Percentiles rank a stretch among this genome's conserved stretches.
Conservation (phyloP, 2,888 invertebrate genomes). For the Reticulitermes lucifugus region DNA sequence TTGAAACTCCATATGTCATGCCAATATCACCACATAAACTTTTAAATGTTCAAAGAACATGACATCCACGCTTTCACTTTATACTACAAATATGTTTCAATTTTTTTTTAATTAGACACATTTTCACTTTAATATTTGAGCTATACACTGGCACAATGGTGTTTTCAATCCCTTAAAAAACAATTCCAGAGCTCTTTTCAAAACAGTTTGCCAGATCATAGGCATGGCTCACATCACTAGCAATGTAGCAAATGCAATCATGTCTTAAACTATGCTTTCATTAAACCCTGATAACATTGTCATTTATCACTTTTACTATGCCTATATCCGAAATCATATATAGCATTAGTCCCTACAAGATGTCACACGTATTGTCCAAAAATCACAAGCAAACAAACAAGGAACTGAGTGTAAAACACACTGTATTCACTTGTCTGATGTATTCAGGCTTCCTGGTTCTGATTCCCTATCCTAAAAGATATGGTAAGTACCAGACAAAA, state of each 20-base stretch:
- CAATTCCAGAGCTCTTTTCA: background rate
- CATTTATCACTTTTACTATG: background rate
- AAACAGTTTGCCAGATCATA: background rate
- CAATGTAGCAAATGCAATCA: background rate
- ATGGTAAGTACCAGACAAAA: too few species aligned
- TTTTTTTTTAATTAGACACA: background rate
- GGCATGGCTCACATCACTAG: background rate
- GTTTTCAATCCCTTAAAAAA: slow-evolving; percentile 21
- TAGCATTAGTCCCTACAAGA: background rate
- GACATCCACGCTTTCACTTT: slow-evolving; percentile 13
- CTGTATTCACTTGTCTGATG: background rate
- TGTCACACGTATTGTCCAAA: background rate
- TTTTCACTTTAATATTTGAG: background rate
- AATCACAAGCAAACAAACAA: background rate
- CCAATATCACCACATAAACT: background rate
- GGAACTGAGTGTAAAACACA: background rate
- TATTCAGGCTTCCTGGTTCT: background rate
- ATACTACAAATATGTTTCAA: background rate
- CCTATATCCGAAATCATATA: background rate
- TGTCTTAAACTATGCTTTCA: background rate
- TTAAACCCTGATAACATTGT: background rate
- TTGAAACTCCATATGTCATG: background rate
- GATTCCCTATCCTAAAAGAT: too few species aligned
- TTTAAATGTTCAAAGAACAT: background rate
- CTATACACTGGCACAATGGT: slow-evolving; percentile 36